Base-by-base conservation (phyloP, 2,888 invertebrate genomes). In the Malacosoma neustria region DNA sequence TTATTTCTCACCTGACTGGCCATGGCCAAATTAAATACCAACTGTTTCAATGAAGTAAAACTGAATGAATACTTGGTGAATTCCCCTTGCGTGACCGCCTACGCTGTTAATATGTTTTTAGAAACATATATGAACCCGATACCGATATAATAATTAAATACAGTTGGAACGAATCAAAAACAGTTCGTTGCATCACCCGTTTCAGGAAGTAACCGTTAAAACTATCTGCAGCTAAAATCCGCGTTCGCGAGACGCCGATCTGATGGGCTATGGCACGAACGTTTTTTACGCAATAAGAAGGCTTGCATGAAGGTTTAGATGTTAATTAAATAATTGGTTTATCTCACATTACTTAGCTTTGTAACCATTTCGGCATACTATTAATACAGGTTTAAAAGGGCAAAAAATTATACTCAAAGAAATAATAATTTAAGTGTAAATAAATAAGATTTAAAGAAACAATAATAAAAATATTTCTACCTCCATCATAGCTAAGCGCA, bases 61-160 rank as follows among this genome's bases (percentile, higher is more conserved):
- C 22, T 22, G 22, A 22, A 45, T 56, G 38, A 33, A 35, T 36
- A 37, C 35, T 44, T 49, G 53, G 48, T 49, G 49, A 55, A 39
- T 57, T 59, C 56, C 51, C 59, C 54, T 67, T 46, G 71, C 69
- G 66, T 72, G 72, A 64, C 53, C 53, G 50, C 49, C 44, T 55
- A 56, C 48, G 41, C 41, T 51, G 57, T 59, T 49, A 51, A 57
- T 49, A 60, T 54, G 54, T 47, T 55, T 53, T 52, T 61, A 60
- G 56, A 59, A 61, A 66, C 54, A 48, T 50, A 55, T 53, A 48
- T 48, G 45, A 38, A 41, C 39, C 43, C 39, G 39, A 44, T 39
- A 34, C 34, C 44, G 42, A 37, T 41, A 34, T 11, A 14, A 30
- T 34, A 39, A 39, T 46, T 39, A 48, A 48, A 38, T 39, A 39